phyloP scores from a whole-genome alignment of 2,113 vertebrate species.

The Notiomystis cincta region DNA sequence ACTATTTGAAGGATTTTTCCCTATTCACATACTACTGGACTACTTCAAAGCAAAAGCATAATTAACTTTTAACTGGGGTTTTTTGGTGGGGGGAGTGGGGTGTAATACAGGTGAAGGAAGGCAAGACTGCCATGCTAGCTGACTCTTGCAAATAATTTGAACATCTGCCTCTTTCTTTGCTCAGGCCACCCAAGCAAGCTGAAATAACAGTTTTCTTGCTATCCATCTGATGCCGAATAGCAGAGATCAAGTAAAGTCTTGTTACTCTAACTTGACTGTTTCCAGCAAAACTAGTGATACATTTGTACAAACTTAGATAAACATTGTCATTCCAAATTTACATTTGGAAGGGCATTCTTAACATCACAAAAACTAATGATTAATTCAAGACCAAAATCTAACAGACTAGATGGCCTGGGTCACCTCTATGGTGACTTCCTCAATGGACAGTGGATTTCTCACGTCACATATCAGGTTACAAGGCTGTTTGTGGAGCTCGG shows the following conservation, averaged over 20 bases:
- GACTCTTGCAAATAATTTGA: background rate
- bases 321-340: background rate
- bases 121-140: background rate
- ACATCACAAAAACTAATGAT: background rate
- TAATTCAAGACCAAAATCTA: background rate
- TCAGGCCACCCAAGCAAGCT: background rate
- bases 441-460: slow-evolving; percentile 1
- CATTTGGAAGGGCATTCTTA: background rate
- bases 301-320: background rate
- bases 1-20: background rate
- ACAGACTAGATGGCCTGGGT: background rate
- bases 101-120: background rate
- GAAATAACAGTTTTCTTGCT: background rate
- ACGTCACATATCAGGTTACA: background rate
- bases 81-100: accelerated
- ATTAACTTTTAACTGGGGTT: background rate
- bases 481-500: background rate
- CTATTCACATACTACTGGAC: background rate
- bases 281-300: background rate
- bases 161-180: background rate
- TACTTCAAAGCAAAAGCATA: background rate
- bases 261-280: background rate
- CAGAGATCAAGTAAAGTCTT: background rate
- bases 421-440: background rate
- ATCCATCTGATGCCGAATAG: background rate